Conservation (phyloP, 2,888 invertebrate genomes). For the Lucinisca nassula region DNA sequence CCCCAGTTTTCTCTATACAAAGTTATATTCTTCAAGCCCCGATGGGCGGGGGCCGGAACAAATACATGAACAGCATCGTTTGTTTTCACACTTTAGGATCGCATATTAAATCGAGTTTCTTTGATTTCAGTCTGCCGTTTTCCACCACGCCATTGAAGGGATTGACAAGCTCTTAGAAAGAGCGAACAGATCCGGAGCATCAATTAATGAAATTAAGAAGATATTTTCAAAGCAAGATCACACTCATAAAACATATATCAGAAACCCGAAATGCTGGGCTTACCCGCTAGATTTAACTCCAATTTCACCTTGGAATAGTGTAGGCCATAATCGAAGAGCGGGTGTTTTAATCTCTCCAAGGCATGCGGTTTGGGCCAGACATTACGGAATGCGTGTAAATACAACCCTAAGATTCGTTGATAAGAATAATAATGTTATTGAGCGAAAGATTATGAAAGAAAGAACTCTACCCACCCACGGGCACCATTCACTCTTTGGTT, state of each 20-base stretch:
- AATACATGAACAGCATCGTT: no score
- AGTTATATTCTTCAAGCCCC: no score
- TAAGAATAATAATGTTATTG: slow-evolving; percentile 74
- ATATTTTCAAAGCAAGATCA: slow-evolving; percentile 76
- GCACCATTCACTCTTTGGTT: slow-evolving; percentile 59
- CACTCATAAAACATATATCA: slow-evolving; percentile 64
- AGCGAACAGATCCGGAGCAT: slow-evolving; percentile 53
- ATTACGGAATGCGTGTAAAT: slow-evolving; percentile 73
- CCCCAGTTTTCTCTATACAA: no score
- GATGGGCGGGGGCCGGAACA: no score
- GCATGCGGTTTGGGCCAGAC: slow-evolving; percentile 77
- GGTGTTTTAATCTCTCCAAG: slow-evolving; percentile 77
- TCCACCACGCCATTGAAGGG: slow-evolving; percentile 65
- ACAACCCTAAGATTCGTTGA: slow-evolving; percentile 76
- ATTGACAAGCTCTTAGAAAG: slow-evolving; percentile 70
- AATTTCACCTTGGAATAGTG: slow-evolving; percentile 81
- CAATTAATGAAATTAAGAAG: slow-evolving; percentile 61
- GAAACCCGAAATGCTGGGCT: slow-evolving; percentile 77
- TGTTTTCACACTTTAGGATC: no score
- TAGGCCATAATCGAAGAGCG: slow-evolving; percentile 68
- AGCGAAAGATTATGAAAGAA: slow-evolving; percentile 65
- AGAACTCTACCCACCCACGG: slow-evolving; percentile 38
- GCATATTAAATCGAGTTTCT: no score
- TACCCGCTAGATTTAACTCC: slow-evolving; percentile 75
- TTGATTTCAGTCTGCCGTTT: slow-evolving; percentile 61